phyloP scores from a whole-genome alignment of 2,113 vertebrate genomes.

The Pontoporia blainvillei region DNA sequence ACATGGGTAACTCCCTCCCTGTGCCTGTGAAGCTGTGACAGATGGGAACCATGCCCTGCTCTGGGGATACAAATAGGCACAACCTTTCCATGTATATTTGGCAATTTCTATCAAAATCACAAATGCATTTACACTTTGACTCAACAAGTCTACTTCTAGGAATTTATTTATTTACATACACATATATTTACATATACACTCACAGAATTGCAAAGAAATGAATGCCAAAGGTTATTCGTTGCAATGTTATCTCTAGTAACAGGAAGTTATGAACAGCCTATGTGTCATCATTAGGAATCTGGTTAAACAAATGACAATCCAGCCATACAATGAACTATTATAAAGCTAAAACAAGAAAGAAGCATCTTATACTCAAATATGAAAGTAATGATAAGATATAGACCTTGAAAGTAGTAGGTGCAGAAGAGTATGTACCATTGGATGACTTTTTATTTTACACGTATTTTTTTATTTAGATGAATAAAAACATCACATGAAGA shows the following conservation, averaged over 20 bases:
- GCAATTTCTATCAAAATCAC: neutral
- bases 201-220: neutral
- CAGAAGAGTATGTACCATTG: neutral
- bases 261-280: neutral
- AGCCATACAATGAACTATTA: neutral
- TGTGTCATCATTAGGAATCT: neutral
- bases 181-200: neutral
- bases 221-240: neutral
- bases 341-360: neutral
- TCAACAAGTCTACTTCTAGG: neutral
- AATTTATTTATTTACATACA: neutral
- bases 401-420: neutral
- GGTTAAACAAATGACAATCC: neutral
- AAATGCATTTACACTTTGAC: neutral
- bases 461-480: neutral
- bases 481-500: neutral
- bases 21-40: neutral
- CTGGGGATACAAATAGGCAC: neutral
- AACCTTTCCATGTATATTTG: neutral
- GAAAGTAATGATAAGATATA: neutral
- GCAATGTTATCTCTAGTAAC: neutral
- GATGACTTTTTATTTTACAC: neutral
- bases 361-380: neutral
- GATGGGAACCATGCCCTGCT: no score
- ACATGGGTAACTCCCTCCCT: rapidly evolving